Evolutionary conservation across 2,888 invertebrate species (phyloP).

Genomic region (Myopa testacea): DNA sequence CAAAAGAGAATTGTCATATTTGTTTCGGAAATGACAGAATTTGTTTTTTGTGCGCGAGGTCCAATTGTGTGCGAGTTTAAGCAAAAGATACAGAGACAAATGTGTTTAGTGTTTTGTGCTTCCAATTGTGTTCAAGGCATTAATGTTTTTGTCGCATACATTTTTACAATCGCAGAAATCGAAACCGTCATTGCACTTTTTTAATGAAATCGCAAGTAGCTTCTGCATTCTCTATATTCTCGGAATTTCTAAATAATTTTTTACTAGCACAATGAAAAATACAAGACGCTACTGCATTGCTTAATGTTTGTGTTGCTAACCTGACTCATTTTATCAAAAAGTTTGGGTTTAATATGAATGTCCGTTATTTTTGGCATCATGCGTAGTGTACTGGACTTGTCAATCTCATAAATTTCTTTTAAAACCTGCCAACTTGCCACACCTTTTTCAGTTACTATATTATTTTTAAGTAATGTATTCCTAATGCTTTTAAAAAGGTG

Average conservation of each 20-base stretch:
- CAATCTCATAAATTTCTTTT: conserved; percentile 7
- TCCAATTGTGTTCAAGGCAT: no score
- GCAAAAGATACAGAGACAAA: no score
- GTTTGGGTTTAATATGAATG: background rate
- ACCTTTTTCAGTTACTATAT: conserved; percentile 1
- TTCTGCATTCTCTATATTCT: background rate
- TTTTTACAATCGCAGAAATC: conserved; percentile 1
- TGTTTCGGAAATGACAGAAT: no score
- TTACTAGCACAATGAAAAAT: no score
- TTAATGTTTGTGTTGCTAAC: background rate
- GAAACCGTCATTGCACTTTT: conserved; percentile 1
- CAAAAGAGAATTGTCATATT: no score
- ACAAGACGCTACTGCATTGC: background rate
- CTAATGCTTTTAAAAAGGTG: conserved; percentile 20
- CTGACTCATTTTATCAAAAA: conserved; percentile 10
- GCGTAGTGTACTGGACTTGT: conserved; percentile 3
- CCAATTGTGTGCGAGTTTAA: no score
- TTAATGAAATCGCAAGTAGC: background rate
- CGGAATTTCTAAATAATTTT: background rate
- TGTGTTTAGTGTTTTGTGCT: no score
- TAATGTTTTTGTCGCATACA: background rate
- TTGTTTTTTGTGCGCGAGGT: no score
- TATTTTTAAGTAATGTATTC: conserved; percentile 11
- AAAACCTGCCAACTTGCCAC: conserved; percentile 11
- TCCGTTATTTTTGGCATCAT: background rate